These are phyloP conservation scores for Lepus timidus DNA, from an alignment of 2,113 vertebrate genomes.

Conservation along the genomic window DNA sequence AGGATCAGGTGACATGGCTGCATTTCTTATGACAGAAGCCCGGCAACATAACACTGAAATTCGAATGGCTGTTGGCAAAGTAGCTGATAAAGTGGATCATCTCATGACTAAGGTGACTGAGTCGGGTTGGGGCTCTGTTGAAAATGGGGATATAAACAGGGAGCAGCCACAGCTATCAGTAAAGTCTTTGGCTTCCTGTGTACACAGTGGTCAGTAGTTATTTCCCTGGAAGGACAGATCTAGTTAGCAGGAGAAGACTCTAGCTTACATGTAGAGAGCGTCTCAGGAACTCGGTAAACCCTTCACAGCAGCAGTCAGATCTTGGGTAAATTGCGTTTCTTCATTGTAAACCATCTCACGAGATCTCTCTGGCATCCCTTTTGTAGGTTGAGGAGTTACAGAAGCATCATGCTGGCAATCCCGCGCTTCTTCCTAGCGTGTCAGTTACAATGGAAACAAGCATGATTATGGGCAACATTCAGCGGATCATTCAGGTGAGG, in stretches of 20 bases:
- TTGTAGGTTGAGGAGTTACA: slow-evolving; percentile 94
- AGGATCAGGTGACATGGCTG: slow-evolving; percentile 93
- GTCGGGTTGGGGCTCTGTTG: not conserved
- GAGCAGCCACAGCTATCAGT: not conserved
- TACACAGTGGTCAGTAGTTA: slow-evolving; percentile 1
- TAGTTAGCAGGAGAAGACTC: slow-evolving; percentile 20
- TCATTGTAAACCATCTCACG: not conserved
- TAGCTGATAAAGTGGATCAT: slow-evolving; percentile 96
- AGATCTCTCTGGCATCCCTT: not conserved
- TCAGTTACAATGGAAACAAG: slow-evolving; percentile 96
- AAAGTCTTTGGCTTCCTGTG: not conserved
- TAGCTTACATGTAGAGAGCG: not conserved
- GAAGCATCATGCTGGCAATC: slow-evolving; percentile 87
- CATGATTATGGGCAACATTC: slow-evolving; percentile 97
- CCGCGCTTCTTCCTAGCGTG: slow-evolving; percentile 87
- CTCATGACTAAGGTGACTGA: slow-evolving; percentile 92
- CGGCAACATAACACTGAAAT: slow-evolving; percentile 98
- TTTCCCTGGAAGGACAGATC: slow-evolving; percentile 42
- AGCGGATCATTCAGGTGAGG: slow-evolving; percentile 96
- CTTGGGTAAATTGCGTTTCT: slow-evolving; percentile 39
- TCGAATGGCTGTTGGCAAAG: slow-evolving; percentile 94
- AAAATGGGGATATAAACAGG: not conserved
- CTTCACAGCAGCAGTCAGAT: not conserved
- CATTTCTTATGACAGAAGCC: slow-evolving; percentile 97
- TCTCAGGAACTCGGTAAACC: slow-evolving; percentile 31